Base-by-base conservation (phyloP, 2,888 invertebrate species). In the Oscheius sp. region DNA sequence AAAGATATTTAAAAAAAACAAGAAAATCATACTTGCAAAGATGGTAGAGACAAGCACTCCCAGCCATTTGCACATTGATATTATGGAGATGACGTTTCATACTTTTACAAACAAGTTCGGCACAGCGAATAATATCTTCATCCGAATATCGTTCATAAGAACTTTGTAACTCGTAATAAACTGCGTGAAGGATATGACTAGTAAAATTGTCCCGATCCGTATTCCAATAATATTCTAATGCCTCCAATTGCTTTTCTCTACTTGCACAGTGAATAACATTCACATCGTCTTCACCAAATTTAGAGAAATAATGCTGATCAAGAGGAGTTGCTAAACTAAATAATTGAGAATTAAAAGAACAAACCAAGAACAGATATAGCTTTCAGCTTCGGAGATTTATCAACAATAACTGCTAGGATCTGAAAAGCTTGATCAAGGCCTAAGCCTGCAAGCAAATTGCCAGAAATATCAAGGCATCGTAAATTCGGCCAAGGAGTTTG, bases 31-130 rank as follows among this genome's bases (percentile, higher is more conserved):
- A 75, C 75, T 79, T 79, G 77, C 80, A 80, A 9, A 80, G 70
- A 63, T 80, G 78, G 65, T 80, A 80, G 20, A 80, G 66, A 57
- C 80, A 80, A 6, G 80, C 80, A 47, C 72, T 72, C 17, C 77
- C 80, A 2, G 80, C 80, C 69, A 80, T 80, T 44, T 80, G 80
- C 32, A 79, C 76, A 6, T 74, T 66, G 17, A 80, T 36, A 12
- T 72, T 73, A 56, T 47, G 56, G 17, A 73, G 50, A 28, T 76
- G 70, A 26, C 70, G 63, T 56, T 77, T 71, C 80, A 80, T 80
- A 6, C 78, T 61, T 3, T 67, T 33, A 45, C 77, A 77, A 14
- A 79, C 73, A 3, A 77, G 56, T 22, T 70, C 69, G 17, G 73
- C 69, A 41, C 77, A 80, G 20, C 71, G 72, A 4, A 49, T 56